Conservation (phyloP, 2,113 vertebrate species). For the Oenanthe oenanthe region DNA sequence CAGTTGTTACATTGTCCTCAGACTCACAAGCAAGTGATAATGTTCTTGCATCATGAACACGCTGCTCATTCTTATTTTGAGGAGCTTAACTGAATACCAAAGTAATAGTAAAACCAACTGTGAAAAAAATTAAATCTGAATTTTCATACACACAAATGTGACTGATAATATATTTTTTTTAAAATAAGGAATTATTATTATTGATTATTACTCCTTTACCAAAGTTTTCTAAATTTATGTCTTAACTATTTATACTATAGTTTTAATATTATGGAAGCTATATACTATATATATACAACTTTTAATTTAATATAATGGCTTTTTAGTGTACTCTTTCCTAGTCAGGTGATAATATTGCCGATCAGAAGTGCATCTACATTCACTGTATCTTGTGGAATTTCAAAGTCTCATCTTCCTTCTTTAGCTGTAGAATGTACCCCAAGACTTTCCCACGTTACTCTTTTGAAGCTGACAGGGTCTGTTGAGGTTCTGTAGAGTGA, state of each 20-base stretch:
- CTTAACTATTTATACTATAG: not conserved
- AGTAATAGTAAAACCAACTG: not conserved
- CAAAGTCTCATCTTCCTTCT: not conserved
- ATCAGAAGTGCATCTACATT: not conserved
- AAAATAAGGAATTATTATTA: not conserved
- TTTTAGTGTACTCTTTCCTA: not conserved
- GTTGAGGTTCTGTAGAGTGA: not conserved
- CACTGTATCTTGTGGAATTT: not conserved
- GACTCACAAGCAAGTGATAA: not conserved
- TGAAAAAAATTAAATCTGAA: not conserved
- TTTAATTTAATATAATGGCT: not conserved
- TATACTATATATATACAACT: not conserved
- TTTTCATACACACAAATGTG: not conserved
- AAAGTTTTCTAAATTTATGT: not conserved
- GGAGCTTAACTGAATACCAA: not conserved
- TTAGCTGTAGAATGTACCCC: not conserved
- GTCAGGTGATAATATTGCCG: not conserved
- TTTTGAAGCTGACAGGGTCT: not conserved
- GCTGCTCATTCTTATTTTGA: not conserved
- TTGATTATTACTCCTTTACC: not conserved
- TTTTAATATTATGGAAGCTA: not conserved
- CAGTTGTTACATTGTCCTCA: not conserved
- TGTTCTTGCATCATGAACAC: not conserved
- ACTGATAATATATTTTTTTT: not conserved
- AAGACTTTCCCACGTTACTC: fast-evolving